Evolutionary conservation across 2,113 vertebrate genomes (phyloP).

Genomic region (Zingel zingel): DNA sequence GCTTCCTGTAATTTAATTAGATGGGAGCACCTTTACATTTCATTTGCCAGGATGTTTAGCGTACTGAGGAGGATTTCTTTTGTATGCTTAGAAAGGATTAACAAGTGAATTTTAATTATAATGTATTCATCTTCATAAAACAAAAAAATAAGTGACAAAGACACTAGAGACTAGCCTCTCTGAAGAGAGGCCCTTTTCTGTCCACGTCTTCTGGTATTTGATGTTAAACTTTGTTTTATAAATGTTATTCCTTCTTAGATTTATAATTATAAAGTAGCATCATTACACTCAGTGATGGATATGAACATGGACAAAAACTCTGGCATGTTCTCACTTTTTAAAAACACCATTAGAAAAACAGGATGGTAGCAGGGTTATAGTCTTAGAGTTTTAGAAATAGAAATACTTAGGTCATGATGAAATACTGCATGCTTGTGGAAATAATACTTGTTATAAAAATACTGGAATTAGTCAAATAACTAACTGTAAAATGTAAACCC

Average conservation of each 20-base stretch:
- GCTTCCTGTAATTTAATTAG: constrained; percentile 4
- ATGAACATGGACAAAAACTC: no score
- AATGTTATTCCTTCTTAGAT: not conserved
- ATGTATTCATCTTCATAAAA: no score
- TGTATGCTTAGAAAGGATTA: not conserved
- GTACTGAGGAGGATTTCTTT: not conserved
- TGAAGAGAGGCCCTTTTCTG: no score
- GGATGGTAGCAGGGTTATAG: not conserved
- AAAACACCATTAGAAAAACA: not conserved
- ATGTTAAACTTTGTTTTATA: no score
- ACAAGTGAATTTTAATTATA: no score
- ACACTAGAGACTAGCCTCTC: no score
- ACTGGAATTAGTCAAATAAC: not conserved
- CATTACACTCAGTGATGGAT: not conserved
- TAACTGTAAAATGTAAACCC: not conserved
- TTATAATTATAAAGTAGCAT: not conserved
- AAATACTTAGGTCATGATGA: not conserved
- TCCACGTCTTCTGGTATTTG: no score
- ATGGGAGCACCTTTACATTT: not conserved
- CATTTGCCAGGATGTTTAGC: not conserved
- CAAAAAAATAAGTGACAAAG: no score
- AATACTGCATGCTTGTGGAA: not conserved
- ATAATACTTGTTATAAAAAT: not conserved
- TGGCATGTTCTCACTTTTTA: not conserved
- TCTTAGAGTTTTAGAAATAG: not conserved